Evolutionary conservation across 2,888 invertebrate genomes (phyloP), one percentile per base, ranked within the genome.

Genomic region (Aspidiotus destructor): DNA sequence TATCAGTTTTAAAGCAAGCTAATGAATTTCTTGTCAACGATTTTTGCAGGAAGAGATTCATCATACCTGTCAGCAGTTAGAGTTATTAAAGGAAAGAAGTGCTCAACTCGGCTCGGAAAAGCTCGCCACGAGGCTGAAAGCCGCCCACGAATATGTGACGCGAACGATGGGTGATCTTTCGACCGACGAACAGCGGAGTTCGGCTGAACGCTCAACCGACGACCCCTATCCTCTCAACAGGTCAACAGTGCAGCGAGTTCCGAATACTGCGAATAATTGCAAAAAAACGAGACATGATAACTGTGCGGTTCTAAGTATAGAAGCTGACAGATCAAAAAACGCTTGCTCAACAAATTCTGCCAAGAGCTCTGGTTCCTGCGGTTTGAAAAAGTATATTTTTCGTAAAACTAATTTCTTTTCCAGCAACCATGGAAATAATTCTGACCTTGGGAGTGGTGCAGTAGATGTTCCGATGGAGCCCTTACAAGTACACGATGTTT

Each of bases 61-160:
- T 72, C 84, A 89, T 72, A 81, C 92, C 52, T 88, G 87, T 78
- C 85, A 85, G 54, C 90, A 91, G 75, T 79, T 92, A 55, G 90
- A 90, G 73, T 79, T 86, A 70, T 80, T 92, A n/a, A 86, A 87
- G 72, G 91, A 91, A 74, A 84, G 87, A 70, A 86, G 86, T 75
- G 82, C 85, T 80, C 84, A 89, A 71, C 82, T 88, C 16, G 85
- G 87, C 0, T 89, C 89, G 74, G 82, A 85, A 16, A 84, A 86
- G 69, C 79, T 91, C 71, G 86, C 86, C 13, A 84, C 86, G 68
- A 87, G 88, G 74, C 86, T 91, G 72, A 81, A 83, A 0, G 88
- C 89, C 8, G 91, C 91, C 90, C 88, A 89, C 74, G 88, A 89
- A 15, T 67, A 60, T 41, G 48, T 42, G 16, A n/a, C 15, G 3